These are phyloP conservation scores for Triplophysa rosa DNA, from an alignment of 2,113 vertebrate species.

Conservation along the genomic window DNA sequence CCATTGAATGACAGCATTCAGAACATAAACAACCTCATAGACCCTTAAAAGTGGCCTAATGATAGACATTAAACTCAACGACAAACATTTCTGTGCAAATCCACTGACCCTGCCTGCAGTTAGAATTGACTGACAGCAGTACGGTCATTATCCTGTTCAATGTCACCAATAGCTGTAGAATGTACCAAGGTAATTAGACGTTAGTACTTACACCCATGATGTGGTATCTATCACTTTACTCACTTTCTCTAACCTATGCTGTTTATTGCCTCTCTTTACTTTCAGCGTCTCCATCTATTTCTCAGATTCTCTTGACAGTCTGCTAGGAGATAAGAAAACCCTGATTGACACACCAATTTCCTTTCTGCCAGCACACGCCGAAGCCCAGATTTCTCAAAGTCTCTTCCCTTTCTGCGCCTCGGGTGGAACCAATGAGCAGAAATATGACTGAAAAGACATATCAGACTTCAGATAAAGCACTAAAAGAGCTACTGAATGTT, in stretches of 20 bases:
- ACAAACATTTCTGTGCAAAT: constrained; percentile 23
- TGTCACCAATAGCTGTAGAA: constrained; percentile 43
- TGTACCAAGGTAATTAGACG: constrained; percentile 57
- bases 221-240: constrained; percentile 49
- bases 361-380: constrained; percentile 57
- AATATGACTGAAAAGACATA: constrained; percentile 59
- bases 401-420: constrained; percentile 51
- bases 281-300: constrained; percentile 43
- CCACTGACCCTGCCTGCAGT: constrained; percentile 13
- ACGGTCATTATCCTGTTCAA: constrained; percentile 51
- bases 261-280: constrained; percentile 49
- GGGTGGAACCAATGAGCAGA: constrained; percentile 56
- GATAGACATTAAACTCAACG: background rate
- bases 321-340: constrained; percentile 63
- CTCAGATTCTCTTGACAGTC: constrained; percentile 56
- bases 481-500: constrained; percentile 55
- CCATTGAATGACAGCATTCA: constrained; percentile 12
- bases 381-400: constrained; percentile 61
- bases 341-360: constrained; percentile 68
- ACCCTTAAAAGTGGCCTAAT: constrained; percentile 42
- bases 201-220: constrained; percentile 37
- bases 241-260: constrained; percentile 46
- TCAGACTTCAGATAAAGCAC: constrained; percentile 49
- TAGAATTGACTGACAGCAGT: constrained; percentile 54
- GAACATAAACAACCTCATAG: constrained; percentile 36